Evolutionary conservation across 2,797 vertebrate genomes (phyloP).

Genomic region (Alcedo atthis): DNA sequence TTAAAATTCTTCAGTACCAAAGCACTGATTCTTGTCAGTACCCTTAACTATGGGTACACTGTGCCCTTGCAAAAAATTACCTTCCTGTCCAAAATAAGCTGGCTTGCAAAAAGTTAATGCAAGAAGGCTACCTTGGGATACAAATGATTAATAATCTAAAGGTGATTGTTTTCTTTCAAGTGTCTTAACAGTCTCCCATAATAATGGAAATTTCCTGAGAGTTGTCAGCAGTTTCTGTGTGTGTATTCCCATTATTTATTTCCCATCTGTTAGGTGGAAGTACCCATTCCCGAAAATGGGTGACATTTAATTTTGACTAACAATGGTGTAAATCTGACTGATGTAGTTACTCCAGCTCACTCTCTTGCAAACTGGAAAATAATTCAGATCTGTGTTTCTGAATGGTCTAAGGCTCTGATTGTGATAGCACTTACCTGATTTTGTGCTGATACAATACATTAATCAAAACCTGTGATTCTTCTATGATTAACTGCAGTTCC

Average conservation of each 20-base stretch:
- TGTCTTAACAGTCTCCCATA: slow-evolving; percentile 1
- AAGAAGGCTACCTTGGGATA: slow-evolving; percentile 8
- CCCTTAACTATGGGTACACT: background rate
- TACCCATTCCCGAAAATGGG: background rate
- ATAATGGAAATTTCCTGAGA: slow-evolving; percentile 25
- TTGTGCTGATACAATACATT: background rate
- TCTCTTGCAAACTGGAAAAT: background rate
- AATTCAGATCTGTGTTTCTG: background rate
- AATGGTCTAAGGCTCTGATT: background rate
- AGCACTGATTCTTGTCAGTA: background rate
- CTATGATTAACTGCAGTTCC: background rate
- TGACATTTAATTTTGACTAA: background rate
- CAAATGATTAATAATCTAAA: slow-evolving; percentile 35
- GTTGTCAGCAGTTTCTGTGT: background rate
- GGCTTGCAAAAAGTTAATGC: background rate
- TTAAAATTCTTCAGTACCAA: slow-evolving; percentile 40
- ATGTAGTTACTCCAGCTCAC: background rate
- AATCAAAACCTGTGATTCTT: background rate
- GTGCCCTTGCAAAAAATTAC: slow-evolving; percentile 38
- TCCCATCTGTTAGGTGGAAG: background rate
- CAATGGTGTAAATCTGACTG: background rate
- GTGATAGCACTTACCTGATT: background rate
- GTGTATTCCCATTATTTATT: background rate
- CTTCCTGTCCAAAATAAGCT: background rate
- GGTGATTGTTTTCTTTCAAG: slow-evolving; percentile 42